These are phyloP conservation scores for Panurus biarmicus DNA, from an alignment of 2,113 vertebrate genomes.

Conservation along the genomic window DNA sequence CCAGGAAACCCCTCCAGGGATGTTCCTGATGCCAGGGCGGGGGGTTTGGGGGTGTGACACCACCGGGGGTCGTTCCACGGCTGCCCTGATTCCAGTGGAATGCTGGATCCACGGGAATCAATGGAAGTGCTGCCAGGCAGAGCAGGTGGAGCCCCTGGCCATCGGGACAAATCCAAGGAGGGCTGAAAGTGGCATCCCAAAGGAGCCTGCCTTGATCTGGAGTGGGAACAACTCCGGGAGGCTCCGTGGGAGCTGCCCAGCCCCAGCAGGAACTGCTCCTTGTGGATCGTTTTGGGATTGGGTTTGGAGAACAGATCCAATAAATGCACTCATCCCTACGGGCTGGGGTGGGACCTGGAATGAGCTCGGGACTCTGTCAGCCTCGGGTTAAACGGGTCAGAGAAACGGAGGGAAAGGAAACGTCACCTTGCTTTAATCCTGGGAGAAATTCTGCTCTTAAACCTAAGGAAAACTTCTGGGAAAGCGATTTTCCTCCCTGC, in stretches of 20 bases:
- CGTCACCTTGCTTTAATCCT: neutral
- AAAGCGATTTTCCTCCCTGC: neutral
- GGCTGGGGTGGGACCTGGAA: neutral
- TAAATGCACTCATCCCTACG: neutral
- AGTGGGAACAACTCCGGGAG: neutral
- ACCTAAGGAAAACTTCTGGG: neutral
- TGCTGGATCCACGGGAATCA: neutral
- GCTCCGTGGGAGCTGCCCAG: neutral
- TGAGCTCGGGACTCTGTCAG: neutral
- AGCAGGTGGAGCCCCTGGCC: neutral
- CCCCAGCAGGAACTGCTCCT: neutral
- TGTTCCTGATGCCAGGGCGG: neutral
- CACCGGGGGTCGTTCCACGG: rapidly evolving
- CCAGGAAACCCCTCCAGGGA: neutral
- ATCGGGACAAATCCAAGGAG: rapidly evolving
- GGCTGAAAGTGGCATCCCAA: rapidly evolving
- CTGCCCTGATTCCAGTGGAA: neutral
- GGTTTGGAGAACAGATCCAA: conserved; percentile 10
- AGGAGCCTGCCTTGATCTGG: neutral
- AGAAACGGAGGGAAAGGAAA: neutral
- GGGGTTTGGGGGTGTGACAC: rapidly evolving
- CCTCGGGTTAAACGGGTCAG: neutral
- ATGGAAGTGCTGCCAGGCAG: rapidly evolving
- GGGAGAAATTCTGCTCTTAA: neutral
- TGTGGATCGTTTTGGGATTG: neutral